Percentiles rank a stretch among this genome's conserved stretches.
These are phyloP conservation scores for Cryptotis parvus DNA, from an alignment of 2,113 vertebrate genomes.

Conservation along the genomic window DNA sequence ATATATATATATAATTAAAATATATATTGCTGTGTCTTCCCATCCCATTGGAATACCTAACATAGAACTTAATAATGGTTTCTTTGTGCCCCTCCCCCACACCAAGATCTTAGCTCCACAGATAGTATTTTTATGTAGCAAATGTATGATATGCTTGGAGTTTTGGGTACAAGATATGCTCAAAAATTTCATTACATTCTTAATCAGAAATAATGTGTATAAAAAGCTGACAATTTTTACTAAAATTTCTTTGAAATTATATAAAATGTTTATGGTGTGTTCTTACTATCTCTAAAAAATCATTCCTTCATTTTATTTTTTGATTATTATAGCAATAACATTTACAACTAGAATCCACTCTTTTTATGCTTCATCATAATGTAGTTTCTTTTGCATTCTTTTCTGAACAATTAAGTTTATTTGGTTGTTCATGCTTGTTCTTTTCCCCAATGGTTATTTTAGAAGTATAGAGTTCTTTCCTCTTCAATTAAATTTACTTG, in stretches of 20 bases:
- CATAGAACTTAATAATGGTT: too few species aligned
- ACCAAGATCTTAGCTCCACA: background rate
- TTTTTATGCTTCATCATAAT: background rate
- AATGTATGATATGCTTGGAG: too few species aligned
- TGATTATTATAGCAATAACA: background rate
- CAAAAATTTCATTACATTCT: too few species aligned
- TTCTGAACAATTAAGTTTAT: slow-evolving; percentile 9
- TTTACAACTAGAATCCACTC: background rate
- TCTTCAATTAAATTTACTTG: slow-evolving; percentile 27
- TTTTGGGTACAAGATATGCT: too few species aligned
- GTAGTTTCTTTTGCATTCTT: slow-evolving; percentile 18
- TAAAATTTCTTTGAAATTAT: background rate
- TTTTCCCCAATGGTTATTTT: slow-evolving; percentile 26
- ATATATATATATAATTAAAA: too few species aligned
- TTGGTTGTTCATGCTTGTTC: background rate
- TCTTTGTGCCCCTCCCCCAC: fast-evolving
- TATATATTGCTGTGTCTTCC: background rate
- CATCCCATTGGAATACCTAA: background rate
- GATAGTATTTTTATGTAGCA: too few species aligned
- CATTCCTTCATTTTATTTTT: background rate
- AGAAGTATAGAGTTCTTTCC: background rate
- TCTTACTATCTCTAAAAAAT: background rate
- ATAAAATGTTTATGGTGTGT: background rate
- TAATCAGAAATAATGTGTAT: too few species aligned
- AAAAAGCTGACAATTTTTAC: too few species aligned